phyloP scores from a whole-genome alignment of 2,113 vertebrate genomes.

The Ranitomeya variabilis region DNA sequence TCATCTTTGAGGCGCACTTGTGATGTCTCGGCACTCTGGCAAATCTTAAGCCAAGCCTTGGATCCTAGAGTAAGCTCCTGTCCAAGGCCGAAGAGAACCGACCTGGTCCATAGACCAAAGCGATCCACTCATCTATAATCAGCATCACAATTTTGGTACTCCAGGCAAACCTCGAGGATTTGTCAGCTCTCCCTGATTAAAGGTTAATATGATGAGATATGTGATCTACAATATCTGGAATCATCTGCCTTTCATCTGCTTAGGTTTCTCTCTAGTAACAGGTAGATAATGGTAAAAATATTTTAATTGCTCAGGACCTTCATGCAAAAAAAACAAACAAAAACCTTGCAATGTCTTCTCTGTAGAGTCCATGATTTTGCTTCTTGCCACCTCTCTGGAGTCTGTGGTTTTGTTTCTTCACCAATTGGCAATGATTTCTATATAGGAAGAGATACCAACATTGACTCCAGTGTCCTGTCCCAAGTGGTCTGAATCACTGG shows the following conservation, averaged over 20 bases:
- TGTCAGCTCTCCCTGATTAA: not conserved
- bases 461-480: not conserved
- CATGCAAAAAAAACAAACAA: not conserved
- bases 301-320: not conserved
- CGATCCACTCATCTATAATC: too few relatives aligned
- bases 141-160: not conserved
- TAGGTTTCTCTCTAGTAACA: not conserved
- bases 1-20: too few relatives aligned
- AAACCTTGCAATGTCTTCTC: not conserved
- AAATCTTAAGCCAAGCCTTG: too few relatives aligned
- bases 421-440: not conserved
- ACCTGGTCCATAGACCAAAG: too few relatives aligned
- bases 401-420: not conserved
- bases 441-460: not conserved
- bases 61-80: too few relatives aligned
- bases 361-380: too few relatives aligned
- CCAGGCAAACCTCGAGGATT: not conserved
- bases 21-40: too few relatives aligned
- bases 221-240: not conserved
- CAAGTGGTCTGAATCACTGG: not conserved
- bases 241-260: not conserved
- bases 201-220: slow-evolving; percentile 15
- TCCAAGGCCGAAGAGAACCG: too few relatives aligned
- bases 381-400: not conserved
- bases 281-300: not conserved